Conservation (phyloP, 2,888 invertebrate species). For the Spialia ferax region DNA sequence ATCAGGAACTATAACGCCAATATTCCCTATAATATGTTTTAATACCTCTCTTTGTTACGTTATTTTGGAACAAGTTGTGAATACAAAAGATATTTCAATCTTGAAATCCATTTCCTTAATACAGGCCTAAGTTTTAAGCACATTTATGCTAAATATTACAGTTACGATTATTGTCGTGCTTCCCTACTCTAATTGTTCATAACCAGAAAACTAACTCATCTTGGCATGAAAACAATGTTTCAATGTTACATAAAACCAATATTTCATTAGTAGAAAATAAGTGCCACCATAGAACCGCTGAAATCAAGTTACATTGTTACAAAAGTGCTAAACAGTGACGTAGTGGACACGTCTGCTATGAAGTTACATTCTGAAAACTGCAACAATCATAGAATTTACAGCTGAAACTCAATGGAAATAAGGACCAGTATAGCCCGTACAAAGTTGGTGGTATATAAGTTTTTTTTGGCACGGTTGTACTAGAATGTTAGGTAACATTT, state of each 20-base stretch:
- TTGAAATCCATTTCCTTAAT: too few relatives aligned
- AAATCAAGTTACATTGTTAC: conserved; percentile 50
- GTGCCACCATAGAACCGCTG: conserved; percentile 37
- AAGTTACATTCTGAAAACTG: conserved; percentile 28
- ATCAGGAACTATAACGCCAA: too few relatives aligned
- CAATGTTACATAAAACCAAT: conserved; percentile 18
- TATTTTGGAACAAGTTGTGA: too few relatives aligned
- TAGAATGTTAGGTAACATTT: conserved; percentile 42
- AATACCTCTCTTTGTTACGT: too few relatives aligned
- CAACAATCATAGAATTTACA: conserved; percentile 37
- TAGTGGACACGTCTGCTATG: conserved; percentile 2
- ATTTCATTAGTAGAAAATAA: conserved; percentile 24
- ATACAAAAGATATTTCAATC: too few relatives aligned
- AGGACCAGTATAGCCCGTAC: conserved; percentile 43
- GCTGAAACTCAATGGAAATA: conserved; percentile 47
- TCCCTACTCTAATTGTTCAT: neutral
- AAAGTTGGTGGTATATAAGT: conserved; percentile 28
- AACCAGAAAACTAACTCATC: conserved; percentile 6
- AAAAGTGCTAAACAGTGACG: conserved; percentile 48
- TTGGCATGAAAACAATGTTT: neutral
- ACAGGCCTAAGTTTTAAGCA: neutral
- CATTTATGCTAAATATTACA: neutral
- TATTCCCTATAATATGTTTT: too few relatives aligned
- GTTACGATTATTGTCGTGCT: neutral
- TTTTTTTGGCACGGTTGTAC: conserved; percentile 30